Conservation (phyloP, 1,140 invertebrate genomes). For the Drosophila persimilis region DNA sequence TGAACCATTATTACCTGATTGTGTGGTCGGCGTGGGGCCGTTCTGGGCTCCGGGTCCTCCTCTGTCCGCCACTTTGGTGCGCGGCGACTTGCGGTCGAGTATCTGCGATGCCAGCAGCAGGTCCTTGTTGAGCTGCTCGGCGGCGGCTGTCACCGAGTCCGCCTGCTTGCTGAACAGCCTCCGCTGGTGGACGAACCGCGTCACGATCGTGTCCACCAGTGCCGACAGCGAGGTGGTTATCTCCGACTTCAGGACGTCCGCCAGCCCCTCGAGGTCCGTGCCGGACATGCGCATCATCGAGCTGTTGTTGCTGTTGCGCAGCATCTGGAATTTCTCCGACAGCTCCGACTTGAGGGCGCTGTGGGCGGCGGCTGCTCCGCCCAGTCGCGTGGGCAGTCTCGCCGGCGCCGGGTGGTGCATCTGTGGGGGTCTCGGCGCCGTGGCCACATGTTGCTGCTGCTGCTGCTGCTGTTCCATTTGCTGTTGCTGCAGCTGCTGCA, state of each 20-base stretch:
- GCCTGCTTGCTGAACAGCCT: constrained; percentile 90
- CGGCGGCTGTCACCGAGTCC: constrained; percentile 88
- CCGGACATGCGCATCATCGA: constrained; percentile 87
- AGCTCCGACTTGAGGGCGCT: constrained; percentile 85
- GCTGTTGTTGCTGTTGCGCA: constrained; percentile 85
- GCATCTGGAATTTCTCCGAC: constrained; percentile 86
- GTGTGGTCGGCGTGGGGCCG: constrained; percentile 83
- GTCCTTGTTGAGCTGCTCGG: constrained; percentile 92
- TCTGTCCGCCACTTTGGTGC: constrained; percentile 91
- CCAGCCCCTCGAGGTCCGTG: constrained; percentile 92
- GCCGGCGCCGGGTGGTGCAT: constrained; percentile 72
- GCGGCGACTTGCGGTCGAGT: constrained; percentile 91
- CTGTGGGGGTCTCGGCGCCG: constrained; percentile 80
- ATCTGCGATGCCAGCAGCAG: constrained; percentile 90
- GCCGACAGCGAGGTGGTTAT: constrained; percentile 92
- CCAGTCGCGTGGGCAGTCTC: constrained; percentile 76
- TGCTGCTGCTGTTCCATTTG: constrained; percentile 84
- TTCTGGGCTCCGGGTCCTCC: constrained; percentile 83
- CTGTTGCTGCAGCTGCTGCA: constrained; percentile 82
- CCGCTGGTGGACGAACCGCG: constrained; percentile 92
- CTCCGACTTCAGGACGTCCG: constrained; percentile 94
- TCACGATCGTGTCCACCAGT: constrained; percentile 94
- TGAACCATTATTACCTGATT: constrained; percentile 85
- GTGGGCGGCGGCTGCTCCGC: constrained; percentile 82
- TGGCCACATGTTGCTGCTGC: constrained; percentile 85